Conservation (phyloP, 2,888 invertebrate species). For the Andrena flavipes region DNA sequence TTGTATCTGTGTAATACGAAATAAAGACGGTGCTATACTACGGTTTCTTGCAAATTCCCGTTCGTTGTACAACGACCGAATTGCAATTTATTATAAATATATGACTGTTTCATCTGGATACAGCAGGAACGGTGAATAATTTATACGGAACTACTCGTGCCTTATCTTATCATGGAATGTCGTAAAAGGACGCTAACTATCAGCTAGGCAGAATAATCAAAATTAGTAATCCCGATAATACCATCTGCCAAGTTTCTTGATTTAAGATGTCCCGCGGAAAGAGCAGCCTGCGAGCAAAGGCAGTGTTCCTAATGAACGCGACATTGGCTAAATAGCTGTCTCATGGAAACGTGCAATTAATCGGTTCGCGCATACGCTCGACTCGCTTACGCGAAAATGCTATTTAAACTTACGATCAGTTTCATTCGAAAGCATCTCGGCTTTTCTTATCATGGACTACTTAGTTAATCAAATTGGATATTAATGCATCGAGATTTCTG, state of each 20-base stretch:
- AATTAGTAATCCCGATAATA: background rate
- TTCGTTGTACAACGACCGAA: background rate
- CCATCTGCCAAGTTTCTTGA: background rate
- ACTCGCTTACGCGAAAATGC: too few species aligned
- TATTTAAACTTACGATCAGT: too few species aligned
- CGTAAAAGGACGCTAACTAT: background rate
- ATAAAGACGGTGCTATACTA: background rate
- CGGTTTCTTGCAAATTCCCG: background rate
- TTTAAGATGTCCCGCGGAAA: background rate
- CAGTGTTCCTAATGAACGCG: background rate
- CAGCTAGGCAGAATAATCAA: background rate
- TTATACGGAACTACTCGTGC: background rate
- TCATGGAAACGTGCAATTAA: too few species aligned
- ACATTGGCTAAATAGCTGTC: background rate
- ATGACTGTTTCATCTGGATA: background rate
- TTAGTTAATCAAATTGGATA: too few species aligned
- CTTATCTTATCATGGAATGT: slow-evolving; percentile 40
- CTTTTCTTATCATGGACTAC: too few species aligned
- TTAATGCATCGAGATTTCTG: too few species aligned
- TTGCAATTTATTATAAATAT: background rate
- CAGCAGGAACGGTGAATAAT: background rate
- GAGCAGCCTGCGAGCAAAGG: too few species aligned
- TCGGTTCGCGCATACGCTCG: too few species aligned
- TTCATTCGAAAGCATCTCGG: too few species aligned
- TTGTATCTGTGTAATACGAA: background rate